A percentile compares a stretch with the other conserved stretches of the same genome.
These are phyloP conservation scores for Collichthys lucidus DNA, from an alignment of 2,113 vertebrate genomes.

Conservation along the genomic window DNA sequence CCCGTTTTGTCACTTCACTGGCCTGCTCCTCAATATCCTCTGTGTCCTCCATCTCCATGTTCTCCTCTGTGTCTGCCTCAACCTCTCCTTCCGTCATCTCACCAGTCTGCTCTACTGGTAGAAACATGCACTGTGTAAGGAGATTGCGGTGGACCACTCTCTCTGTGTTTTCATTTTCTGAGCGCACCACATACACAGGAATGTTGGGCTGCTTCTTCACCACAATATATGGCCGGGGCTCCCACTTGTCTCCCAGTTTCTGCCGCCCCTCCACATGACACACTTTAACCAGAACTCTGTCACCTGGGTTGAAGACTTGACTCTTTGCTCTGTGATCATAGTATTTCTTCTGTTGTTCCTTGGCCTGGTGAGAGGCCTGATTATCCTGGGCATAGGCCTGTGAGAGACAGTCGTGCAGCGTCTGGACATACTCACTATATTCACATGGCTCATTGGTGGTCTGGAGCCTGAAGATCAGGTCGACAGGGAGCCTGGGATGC, in stretches of 20 bases:
- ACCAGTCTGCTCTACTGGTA: too few species aligned
- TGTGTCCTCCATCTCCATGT: too few species aligned
- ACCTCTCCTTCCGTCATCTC: too few species aligned
- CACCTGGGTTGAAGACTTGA: background rate
- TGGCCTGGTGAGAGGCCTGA: background rate
- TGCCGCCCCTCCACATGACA: background rate
- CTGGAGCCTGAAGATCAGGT: background rate
- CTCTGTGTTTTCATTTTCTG: background rate
- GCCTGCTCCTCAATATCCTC: too few species aligned
- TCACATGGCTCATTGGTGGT: background rate
- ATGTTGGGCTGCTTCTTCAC: background rate
- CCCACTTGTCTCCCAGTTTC: background rate
- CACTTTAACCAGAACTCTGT: background rate
- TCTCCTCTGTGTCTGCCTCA: too few species aligned
- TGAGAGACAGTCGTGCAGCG: slow-evolving; percentile 13
- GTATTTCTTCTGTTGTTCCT: background rate
- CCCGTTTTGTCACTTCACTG: too few species aligned
- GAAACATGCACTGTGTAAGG: too few species aligned
- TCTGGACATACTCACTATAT: slow-evolving; percentile 13
- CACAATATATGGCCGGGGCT: background rate
- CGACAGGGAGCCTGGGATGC: slow-evolving; percentile 16
- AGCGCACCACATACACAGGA: background rate
- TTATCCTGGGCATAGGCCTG: background rate
- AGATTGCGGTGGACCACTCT: too few species aligned
- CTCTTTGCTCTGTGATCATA: background rate